phyloP scores from a whole-genome alignment of 2,113 vertebrate species.

The Macquaria ambigua region DNA sequence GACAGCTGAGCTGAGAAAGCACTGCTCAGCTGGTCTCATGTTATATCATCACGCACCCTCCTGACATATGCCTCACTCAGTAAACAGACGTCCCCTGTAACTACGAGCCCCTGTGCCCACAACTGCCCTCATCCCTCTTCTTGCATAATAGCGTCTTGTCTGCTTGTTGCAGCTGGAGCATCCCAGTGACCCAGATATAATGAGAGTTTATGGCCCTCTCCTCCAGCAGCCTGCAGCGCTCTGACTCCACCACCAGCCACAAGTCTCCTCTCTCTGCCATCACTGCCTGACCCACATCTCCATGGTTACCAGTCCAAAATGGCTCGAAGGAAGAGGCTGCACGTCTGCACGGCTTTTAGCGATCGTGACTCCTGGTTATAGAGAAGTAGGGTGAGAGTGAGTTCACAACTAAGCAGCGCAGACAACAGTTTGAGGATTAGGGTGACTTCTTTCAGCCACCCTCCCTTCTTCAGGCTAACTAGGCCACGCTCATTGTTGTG shows the following conservation, averaged over 20 bases:
- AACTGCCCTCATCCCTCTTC: constrained; percentile 58
- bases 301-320: constrained; percentile 88
- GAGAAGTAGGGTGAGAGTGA: constrained; percentile 55
- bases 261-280: constrained; percentile 82
- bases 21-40: constrained; percentile 50
- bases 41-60: constrained; percentile 46
- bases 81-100: constrained; percentile 62
- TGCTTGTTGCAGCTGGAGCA: constrained; percentile 83
- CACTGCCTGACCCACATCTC: constrained; percentile 90
- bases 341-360: constrained; percentile 12
- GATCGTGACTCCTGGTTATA: constrained; percentile 45
- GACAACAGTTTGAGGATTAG: constrained; percentile 70
- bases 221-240: constrained; percentile 74
- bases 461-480: constrained; percentile 56
- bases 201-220: constrained; percentile 86
- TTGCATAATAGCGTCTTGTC: constrained; percentile 80
- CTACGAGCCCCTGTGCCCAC: constrained; percentile 54
- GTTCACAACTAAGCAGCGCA: constrained; percentile 13
- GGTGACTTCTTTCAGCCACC: constrained; percentile 60
- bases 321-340: constrained; percentile 57
- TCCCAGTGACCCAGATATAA: constrained; percentile 94
- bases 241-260: constrained; percentile 76
- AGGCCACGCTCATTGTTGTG: constrained; percentile 75
- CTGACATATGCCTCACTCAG: constrained; percentile 49
- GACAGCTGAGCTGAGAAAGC: constrained; percentile 42